These are phyloP conservation scores for Phrynosoma platyrhinos DNA, from an alignment of 2,113 vertebrate genomes.

Conservation along the genomic window DNA sequence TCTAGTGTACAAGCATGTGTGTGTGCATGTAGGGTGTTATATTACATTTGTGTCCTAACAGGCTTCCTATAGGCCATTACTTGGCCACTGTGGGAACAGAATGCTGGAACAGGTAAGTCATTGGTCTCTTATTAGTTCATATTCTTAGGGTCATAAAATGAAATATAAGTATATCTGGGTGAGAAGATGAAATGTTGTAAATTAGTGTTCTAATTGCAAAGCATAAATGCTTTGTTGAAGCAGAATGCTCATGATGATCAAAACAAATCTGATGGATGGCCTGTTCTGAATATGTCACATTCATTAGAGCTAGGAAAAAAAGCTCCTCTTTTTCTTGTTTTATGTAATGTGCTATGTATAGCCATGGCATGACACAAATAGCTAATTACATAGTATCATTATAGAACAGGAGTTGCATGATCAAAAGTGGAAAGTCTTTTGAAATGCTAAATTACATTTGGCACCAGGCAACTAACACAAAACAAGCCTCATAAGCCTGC, in stretches of 20 bases:
- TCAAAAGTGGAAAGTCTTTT: conserved; percentile 30
- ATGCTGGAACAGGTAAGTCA: neutral
- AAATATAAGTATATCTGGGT: neutral
- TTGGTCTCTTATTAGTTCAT: neutral
- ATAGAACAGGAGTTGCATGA: conserved; percentile 2
- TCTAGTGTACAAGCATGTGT: neutral
- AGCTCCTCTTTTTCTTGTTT: conserved; percentile 16
- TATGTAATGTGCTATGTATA: conserved; percentile 12
- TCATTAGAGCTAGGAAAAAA: conserved; percentile 15
- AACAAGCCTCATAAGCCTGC: conserved; percentile 15
- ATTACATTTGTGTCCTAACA: neutral
- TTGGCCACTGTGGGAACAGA: neutral
- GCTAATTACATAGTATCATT: neutral
- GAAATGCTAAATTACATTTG: conserved; percentile 11
- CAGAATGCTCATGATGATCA: rapidly evolving
- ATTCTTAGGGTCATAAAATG: neutral
- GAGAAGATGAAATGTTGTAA: neutral
- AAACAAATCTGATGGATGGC: neutral
- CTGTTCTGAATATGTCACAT: conserved; percentile 19
- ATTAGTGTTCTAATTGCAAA: conserved; percentile 2
- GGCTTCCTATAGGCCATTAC: neutral
- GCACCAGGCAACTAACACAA: conserved; percentile 6
- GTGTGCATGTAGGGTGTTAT: neutral
- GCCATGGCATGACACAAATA: neutral
- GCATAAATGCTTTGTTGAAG: conserved; percentile 17